A percentile compares a stretch with the other conserved stretches of the same genome.
Conservation (phyloP, 2,888 invertebrate species). For the Disparrhopalites patrizii region DNA sequence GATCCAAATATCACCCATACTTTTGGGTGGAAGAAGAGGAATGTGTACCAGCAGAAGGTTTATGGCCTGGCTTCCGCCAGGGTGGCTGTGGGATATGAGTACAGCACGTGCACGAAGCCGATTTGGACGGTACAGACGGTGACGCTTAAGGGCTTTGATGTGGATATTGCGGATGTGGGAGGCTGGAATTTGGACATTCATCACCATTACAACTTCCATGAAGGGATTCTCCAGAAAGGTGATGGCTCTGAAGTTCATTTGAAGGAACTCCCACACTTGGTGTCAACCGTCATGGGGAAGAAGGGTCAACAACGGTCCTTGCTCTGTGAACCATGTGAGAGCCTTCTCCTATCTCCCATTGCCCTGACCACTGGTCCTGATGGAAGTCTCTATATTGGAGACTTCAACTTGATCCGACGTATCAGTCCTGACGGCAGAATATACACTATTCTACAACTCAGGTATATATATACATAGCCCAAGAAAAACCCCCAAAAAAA, state of each 20-base stretch:
- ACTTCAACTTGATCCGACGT: slow-evolving; percentile 88
- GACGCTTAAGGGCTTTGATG: slow-evolving; percentile 89
- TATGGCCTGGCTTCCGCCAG: slow-evolving; percentile 84
- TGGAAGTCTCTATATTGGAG: slow-evolving; percentile 94
- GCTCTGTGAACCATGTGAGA: slow-evolving; percentile 79
- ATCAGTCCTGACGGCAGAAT: slow-evolving; percentile 82
- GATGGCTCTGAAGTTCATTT: slow-evolving; percentile 93
- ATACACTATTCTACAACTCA: slow-evolving; percentile 80
- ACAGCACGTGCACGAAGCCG: slow-evolving; percentile 76
- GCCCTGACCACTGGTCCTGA: slow-evolving; percentile 92
- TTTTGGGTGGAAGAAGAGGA: slow-evolving; percentile 94
- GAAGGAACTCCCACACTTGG: slow-evolving; percentile 84
- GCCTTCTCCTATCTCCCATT: slow-evolving; percentile 84
- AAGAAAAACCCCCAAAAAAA: no score
- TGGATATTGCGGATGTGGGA: slow-evolving; percentile 93
- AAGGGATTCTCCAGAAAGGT: slow-evolving; percentile 95
- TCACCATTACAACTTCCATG: slow-evolving; percentile 97
- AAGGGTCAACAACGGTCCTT: slow-evolving; percentile 81
- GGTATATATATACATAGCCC: no score
- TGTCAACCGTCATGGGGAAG: slow-evolving; percentile 79
- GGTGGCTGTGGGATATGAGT: slow-evolving; percentile 87
- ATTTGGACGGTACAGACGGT: slow-evolving; percentile 96
- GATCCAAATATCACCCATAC: slow-evolving; percentile 92
- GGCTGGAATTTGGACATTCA: slow-evolving; percentile 98
- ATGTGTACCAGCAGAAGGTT: slow-evolving; percentile 90